Base-by-base conservation (phyloP, 2,113 vertebrate genomes). In the Gymnocephalus cernua region DNA sequence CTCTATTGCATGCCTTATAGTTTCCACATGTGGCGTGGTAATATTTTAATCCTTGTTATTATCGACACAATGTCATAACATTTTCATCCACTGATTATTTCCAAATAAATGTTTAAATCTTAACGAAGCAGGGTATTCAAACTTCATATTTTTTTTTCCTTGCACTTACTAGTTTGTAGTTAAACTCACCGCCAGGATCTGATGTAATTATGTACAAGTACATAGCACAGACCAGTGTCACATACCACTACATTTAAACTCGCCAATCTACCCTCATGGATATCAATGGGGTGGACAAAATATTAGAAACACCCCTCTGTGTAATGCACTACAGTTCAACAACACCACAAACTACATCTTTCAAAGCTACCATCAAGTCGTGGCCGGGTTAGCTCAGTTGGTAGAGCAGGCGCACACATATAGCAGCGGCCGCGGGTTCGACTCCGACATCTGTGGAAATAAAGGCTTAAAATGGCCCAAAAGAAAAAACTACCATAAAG, bases 1-100 rank as follows among this genome's bases (percentile, higher is more conserved):
- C 27, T 23, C 47, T 81, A 21, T 53, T 83, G 90, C 92, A 92
- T 92, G 89, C 89, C 89, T 86, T 91, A 79, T 85, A 79, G 70
- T 57, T 77, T 86, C 64, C 61, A 76, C 72, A 48, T 23, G 59
- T 75, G 32, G 54, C 54, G 47, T 80, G 35, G 58, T 74, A 11
- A 64, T 54, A 44, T 81, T 87, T 87, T 63, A 81, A 79, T 29
- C 78, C 73, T 86, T 88, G 80, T 81, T 71, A 83, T 79, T 81
- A 73, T 76, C 32, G 23, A 68, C 72, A 74, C 62, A 12, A 73
- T 84, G 67, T 64, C 48, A 47, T 68, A 67, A 53, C 18, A 19
- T 87, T 89, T 89, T 84, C 77, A 77, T 61, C 84, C 14, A 7
- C 79, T 66, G 50, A 74, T 85, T 62, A 78, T 86, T 75, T 85